Conservation (phyloP, 2,113 vertebrate genomes). For the Bubo scandiacus region DNA sequence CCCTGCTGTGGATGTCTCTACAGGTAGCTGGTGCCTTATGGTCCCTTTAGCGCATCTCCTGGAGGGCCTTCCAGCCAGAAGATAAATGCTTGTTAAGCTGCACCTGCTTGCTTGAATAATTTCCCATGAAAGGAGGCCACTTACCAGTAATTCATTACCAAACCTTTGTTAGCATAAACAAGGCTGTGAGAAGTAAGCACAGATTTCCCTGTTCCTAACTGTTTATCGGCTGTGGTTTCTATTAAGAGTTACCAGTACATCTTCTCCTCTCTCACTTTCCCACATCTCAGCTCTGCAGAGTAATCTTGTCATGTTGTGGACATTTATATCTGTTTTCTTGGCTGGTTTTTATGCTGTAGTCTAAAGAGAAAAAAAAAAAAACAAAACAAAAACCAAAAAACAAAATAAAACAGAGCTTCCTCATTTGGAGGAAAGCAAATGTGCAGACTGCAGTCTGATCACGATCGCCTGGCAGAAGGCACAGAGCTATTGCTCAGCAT, state of each 20-base stretch:
- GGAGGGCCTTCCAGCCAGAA: neutral
- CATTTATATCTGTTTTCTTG: neutral
- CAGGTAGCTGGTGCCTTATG: neutral
- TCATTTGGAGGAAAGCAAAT: neutral
- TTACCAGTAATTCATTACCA: conserved; percentile 58
- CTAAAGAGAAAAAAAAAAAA: neutral
- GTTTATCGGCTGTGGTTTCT: neutral
- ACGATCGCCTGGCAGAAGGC: neutral
- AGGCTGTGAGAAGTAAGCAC: neutral
- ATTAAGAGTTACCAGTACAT: neutral
- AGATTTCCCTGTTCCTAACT: neutral
- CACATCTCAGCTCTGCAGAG: neutral
- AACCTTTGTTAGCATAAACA: conserved; percentile 26
- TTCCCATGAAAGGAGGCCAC: conserved; percentile 47
- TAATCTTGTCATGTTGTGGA: neutral
- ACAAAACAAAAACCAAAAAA: neutral
- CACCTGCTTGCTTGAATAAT: conserved; percentile 59
- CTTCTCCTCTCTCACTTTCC: neutral
- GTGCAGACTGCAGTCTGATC: neutral
- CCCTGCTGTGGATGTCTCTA: neutral
- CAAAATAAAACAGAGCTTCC: neutral
- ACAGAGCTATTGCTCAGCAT: conserved; percentile 17
- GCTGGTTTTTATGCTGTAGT: neutral
- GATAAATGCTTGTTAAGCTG: conserved; percentile 11
- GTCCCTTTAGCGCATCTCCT: neutral